Conservation (phyloP, 2,888 invertebrate species). For the Entomobrya proxima region DNA sequence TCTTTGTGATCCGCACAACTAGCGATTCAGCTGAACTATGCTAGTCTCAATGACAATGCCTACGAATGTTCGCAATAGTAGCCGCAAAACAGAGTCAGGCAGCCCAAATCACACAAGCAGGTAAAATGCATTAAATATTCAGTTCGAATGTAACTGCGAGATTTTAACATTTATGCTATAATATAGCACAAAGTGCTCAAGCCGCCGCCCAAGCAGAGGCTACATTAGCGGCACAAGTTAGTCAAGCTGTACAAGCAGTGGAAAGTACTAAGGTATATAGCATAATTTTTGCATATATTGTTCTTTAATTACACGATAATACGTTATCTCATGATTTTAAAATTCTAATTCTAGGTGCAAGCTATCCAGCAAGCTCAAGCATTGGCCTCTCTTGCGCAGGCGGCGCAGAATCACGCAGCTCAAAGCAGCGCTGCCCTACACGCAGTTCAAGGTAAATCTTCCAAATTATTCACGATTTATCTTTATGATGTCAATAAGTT, state of each 20-base stretch:
- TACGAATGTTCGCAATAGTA: too few relatives aligned
- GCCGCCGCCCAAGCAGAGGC: slow-evolving; percentile 73
- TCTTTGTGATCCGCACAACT: too few relatives aligned
- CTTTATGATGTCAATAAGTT: neutral
- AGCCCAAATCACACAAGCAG: slow-evolving; percentile 71
- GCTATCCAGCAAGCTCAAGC: slow-evolving; percentile 74
- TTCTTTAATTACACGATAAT: too few relatives aligned
- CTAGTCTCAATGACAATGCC: too few relatives aligned
- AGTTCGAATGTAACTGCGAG: neutral
- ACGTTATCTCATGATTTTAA: too few relatives aligned
- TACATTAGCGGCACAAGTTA: slow-evolving; percentile 73
- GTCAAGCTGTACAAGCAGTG: slow-evolving; percentile 72
- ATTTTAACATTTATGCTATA: neutral
- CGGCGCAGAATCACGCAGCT: slow-evolving; percentile 72
- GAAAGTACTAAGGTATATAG: slow-evolving; percentile 73
- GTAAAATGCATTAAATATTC: neutral
- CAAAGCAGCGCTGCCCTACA: slow-evolving; percentile 73
- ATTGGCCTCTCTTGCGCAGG: slow-evolving; percentile 70
- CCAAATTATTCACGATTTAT: neutral
- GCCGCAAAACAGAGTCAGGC: slow-evolving; percentile 74
- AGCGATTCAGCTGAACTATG: too few relatives aligned
- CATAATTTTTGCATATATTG: too few relatives aligned
- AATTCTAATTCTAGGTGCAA: too few relatives aligned
- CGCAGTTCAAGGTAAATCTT: slow-evolving; percentile 57
- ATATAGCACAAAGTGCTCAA: slow-evolving; percentile 67